A percentile compares a stretch with the other conserved stretches of the same genome.
Conservation (phyloP, 1,140 invertebrate species). For the Stratiolaelaps scimitus region DNA sequence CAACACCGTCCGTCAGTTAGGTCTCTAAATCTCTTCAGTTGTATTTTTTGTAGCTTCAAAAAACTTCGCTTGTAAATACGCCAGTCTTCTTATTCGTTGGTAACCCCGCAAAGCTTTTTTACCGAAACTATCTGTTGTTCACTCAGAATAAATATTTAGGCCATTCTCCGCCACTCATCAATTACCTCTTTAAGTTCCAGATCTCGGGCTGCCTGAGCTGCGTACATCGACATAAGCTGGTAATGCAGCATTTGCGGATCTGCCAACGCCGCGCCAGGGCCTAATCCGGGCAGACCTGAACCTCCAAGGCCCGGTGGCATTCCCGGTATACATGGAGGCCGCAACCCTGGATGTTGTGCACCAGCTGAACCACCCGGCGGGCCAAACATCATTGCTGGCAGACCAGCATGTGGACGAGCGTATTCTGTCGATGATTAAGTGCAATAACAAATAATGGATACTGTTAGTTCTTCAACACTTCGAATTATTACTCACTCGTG, state of each 20-base stretch:
- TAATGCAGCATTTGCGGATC: slow-evolving; percentile 47
- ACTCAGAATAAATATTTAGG: slow-evolving; percentile 23
- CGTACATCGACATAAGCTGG: slow-evolving; percentile 38
- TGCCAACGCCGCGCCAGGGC: slow-evolving; percentile 45
- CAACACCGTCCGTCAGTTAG: too few species aligned
- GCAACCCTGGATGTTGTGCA: slow-evolving; percentile 37
- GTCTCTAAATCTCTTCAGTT: too few species aligned
- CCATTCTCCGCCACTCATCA: slow-evolving; percentile 28
- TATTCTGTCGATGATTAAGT: slow-evolving; percentile 57
- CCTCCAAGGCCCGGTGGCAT: too few species aligned
- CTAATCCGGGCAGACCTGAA: slow-evolving; percentile 47
- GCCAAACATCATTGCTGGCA: slow-evolving; percentile 51
- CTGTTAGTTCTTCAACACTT: too few species aligned
- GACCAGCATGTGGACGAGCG: slow-evolving; percentile 72
- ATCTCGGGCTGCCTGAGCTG: slow-evolving; percentile 46
- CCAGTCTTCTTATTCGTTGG: slow-evolving; percentile 68
- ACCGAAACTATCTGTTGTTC: too few species aligned
- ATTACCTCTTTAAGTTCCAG: slow-evolving; percentile 50
- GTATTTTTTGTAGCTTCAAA: too few species aligned
- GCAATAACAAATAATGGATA: too few species aligned
- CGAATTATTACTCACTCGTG: too few species aligned
- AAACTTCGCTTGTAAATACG: too few species aligned
- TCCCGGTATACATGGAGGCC: slow-evolving; percentile 33
- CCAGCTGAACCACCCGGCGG: slow-evolving; percentile 37
- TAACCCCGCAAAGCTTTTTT: slow-evolving; percentile 55